Conservation (phyloP, 2,888 invertebrate genomes). For the Dryocosmus kuriphilus region DNA sequence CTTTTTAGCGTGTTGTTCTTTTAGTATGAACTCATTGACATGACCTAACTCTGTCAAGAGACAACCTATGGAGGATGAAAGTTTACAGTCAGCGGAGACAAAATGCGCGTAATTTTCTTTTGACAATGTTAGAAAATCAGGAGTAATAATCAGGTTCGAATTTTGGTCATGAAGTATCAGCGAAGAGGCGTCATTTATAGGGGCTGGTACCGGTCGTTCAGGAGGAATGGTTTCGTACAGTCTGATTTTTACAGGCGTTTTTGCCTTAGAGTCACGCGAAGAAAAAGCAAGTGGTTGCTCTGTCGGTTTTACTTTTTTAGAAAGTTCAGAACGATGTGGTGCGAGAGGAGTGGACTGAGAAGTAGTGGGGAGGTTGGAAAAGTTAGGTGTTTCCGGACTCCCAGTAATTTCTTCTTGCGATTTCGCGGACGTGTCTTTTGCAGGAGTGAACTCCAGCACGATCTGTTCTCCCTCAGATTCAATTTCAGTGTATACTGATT, state of each 20-base stretch:
- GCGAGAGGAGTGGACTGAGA: neutral
- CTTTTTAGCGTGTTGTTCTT: neutral
- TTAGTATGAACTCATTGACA: neutral
- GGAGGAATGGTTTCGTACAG: slow-evolving; percentile 30
- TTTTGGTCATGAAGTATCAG: neutral
- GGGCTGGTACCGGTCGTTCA: neutral
- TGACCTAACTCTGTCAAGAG: slow-evolving; percentile 13
- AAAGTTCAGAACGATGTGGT: neutral
- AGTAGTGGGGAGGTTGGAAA: neutral
- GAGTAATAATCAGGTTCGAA: neutral
- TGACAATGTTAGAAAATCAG: neutral
- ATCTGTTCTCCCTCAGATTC: too few species aligned
- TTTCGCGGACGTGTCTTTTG: too few species aligned
- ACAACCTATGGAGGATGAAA: neutral
- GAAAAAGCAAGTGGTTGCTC: neutral
- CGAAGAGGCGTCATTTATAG: neutral
- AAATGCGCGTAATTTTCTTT: slow-evolving; percentile 35
- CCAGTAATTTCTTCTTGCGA: too few species aligned
- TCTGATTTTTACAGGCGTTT: neutral
- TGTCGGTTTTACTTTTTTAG: neutral
- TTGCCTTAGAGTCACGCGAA: neutral
- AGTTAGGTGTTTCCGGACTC: neutral
- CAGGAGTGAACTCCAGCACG: neutral
- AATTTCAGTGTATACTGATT: too few species aligned
- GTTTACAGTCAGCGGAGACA: slow-evolving; percentile 20